Evolutionary conservation across 2,797 vertebrate species (phyloP), one percentile per base, ranked within the genome.

Genomic region (Discoglossus pictus): DNA sequence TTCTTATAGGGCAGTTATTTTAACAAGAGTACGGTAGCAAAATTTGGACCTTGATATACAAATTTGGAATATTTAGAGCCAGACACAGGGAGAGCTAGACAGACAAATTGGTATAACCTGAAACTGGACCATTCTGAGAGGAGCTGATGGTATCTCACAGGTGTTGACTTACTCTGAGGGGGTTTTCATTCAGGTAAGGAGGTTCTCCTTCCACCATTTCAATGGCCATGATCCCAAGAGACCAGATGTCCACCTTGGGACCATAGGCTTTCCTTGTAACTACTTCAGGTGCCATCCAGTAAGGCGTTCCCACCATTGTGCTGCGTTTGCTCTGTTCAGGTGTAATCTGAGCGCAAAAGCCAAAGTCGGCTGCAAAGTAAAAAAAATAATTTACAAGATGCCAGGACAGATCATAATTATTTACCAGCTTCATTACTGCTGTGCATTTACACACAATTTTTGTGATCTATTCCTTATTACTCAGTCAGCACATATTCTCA

Each of bases 161-260:
- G n/a, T n/a, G n/a, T 48, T 61, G 61, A 76, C 91, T 87, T 89
- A 94, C 93, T 90, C 93, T 93, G 86, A 95, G 93, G 79, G 93
- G 93, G 82, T 95, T 94, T 85, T 95, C 93, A 39, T 95, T 94
- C 79, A 95, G 89, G 75, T 94, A 95, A 15, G 93, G 93, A 24
- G 93, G 93, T 77, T 95, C 93, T 78, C 93, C 93, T 87, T 95
- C 93, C 79, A 95, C 92, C 93, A 95, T 95, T 84, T 95, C 93
- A 71, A 95, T 94, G 63, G 93, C 93, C 93, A 95, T 94, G 80
- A 95, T 94, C 54, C 93, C 93, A 75, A 95, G 80, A 16, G 92
- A 94, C 93, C 93, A 95, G 74, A 95, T 93, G 77, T 95, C 93
- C 75, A 95, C 93, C 74, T 94, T 95, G 5, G 93, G 91, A 27